A percentile compares a stretch with the other conserved stretches of the same genome.
Evolutionary conservation across 2,797 vertebrate species (phyloP).

Genomic region (Synaphobranchus kaupii): DNA sequence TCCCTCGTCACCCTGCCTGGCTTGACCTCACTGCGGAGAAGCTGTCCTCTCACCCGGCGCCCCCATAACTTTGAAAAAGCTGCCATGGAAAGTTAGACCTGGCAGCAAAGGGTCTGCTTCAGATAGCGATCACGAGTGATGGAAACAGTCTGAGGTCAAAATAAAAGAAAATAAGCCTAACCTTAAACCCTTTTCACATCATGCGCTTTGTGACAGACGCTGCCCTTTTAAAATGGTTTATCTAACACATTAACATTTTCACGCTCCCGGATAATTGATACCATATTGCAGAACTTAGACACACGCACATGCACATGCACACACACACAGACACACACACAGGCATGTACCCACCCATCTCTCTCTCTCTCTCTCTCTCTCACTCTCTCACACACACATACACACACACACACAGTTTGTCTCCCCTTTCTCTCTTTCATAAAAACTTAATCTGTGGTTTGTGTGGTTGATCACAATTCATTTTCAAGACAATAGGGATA

Average conservation of each 20-base stretch:
- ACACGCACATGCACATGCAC: constrained; percentile 32
- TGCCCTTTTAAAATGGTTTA: constrained; percentile 35
- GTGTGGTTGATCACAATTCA: constrained; percentile 74
- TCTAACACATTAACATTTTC: constrained; percentile 15
- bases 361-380: constrained; percentile 41
- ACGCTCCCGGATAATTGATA: constrained; percentile 13
- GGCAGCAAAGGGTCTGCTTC: constrained; percentile 13
- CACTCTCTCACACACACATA: constrained; percentile 45
- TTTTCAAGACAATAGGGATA: constrained; percentile 72
- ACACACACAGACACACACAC: constrained; percentile 12
- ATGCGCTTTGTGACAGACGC: constrained; percentile 45
- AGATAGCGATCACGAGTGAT: constrained; percentile 14
- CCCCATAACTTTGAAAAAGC: constrained; percentile 1
- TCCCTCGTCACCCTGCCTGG: neutral
- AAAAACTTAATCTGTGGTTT: constrained; percentile 78
- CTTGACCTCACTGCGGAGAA: neutral
- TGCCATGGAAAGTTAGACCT: neutral
- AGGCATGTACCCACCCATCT: neutral
- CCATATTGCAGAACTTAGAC: neutral
- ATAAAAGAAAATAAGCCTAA: constrained; percentile 29
- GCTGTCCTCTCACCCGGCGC: neutral
- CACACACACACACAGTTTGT: constrained; percentile 63
- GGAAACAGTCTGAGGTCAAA: constrained; percentile 5
- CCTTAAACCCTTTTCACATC: constrained; percentile 38
- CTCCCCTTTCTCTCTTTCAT: constrained; percentile 53